Evolutionary conservation across 2,113 vertebrate species (phyloP).

Genomic region (Labeo rohita): DNA sequence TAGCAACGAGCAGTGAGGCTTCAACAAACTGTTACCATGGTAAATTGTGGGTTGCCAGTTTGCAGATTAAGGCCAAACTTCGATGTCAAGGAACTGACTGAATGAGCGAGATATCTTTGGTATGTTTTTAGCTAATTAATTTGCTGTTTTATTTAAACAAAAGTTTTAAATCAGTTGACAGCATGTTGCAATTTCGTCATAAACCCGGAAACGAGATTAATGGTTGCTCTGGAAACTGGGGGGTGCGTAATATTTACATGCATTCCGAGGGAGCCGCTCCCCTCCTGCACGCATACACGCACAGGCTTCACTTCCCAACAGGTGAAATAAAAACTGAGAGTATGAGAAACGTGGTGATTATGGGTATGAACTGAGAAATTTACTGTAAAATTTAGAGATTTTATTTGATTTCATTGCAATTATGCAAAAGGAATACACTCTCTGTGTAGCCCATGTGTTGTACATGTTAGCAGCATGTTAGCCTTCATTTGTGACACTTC

Average conservation of each 20-base stretch:
- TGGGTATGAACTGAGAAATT: not conserved
- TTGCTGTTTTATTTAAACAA: constrained; percentile 50
- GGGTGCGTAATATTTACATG: constrained; percentile 63
- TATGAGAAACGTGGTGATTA: not conserved
- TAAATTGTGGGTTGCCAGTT: constrained; percentile 23
- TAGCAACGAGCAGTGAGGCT: constrained; percentile 79
- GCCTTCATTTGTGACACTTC: not conserved
- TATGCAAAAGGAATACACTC: not conserved
- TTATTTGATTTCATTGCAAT: not conserved
- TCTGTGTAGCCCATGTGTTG: not conserved
- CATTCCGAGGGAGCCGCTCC: constrained; percentile 64
- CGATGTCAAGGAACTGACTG: not conserved
- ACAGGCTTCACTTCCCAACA: constrained; percentile 11
- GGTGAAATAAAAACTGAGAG: not conserved
- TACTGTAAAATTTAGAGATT: not conserved
- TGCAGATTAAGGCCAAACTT: not conserved
- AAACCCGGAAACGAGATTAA: constrained; percentile 61
- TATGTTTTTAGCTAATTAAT: not conserved
- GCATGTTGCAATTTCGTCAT: constrained; percentile 44
- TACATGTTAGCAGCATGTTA: not conserved
- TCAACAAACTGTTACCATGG: constrained; percentile 80
- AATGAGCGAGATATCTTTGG: not conserved
- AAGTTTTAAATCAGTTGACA: constrained; percentile 40
- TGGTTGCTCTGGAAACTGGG: constrained; percentile 59
- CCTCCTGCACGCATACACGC: constrained; percentile 60